Conservation (phyloP, 2,888 invertebrate genomes). For the Palloptera scutellata region DNA sequence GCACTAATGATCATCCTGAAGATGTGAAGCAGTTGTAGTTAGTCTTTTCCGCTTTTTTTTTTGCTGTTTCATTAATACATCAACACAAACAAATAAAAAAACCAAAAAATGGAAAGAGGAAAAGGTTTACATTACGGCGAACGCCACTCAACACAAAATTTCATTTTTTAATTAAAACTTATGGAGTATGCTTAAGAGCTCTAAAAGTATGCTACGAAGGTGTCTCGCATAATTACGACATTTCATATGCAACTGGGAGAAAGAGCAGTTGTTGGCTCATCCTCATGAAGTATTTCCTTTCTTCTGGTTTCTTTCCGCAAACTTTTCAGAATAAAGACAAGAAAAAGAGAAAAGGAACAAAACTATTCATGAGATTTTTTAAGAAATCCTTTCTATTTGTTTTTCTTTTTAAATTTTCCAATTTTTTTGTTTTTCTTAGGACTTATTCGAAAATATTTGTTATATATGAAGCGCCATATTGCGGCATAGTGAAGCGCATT, state of each 20-base stretch:
- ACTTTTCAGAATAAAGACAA: not conserved
- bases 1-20: no score
- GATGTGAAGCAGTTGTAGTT: no score
- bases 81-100: not conserved
- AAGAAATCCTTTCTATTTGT: slow-evolving; percentile 21
- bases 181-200: slow-evolving; percentile 14
- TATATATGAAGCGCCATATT: not conserved
- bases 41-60: not conserved
- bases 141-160: slow-evolving; percentile 6
- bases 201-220: no score
- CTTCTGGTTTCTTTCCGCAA: no score
- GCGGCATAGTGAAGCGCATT: not conserved
- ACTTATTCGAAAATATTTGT: not conserved
- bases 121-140: not conserved
- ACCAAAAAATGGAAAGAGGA: not conserved
- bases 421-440: no score
- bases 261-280: no score
- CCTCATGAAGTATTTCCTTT: no score
- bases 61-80: not conserved
- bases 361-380: slow-evolving; percentile 33
- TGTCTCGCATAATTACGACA: no score
- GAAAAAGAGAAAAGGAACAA: not conserved
- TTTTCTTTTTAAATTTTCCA: slow-evolving; percentile 3
- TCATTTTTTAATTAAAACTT: slow-evolving; percentile 28
- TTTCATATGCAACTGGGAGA: no score